phyloP scores from a whole-genome alignment of 2,888 invertebrate species.

The Graphium colonna region DNA sequence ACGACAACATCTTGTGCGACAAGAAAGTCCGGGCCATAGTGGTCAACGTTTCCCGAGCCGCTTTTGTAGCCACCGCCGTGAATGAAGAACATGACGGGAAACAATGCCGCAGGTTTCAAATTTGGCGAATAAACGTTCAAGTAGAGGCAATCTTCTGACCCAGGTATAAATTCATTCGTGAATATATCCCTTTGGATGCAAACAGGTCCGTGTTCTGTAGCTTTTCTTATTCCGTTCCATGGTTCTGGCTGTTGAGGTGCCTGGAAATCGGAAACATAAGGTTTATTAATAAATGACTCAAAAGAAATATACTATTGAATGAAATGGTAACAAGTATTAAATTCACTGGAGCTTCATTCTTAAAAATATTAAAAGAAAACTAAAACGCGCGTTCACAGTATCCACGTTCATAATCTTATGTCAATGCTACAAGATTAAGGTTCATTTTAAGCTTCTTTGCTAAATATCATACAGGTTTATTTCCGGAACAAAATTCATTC shows the following conservation, averaged over 20 bases:
- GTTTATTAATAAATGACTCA: too few relatives aligned
- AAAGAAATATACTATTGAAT: too few relatives aligned
- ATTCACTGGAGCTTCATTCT: too few relatives aligned
- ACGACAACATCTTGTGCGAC: conserved; percentile 44
- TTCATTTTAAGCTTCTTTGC: too few relatives aligned
- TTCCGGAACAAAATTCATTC: too few relatives aligned
- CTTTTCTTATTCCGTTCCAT: conserved; percentile 50
- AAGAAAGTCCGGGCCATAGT: conserved; percentile 49
- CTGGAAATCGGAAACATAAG: conserved; percentile 38
- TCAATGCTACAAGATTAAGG: too few relatives aligned
- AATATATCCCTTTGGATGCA: conserved; percentile 46
- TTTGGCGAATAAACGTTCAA: conserved; percentile 54
- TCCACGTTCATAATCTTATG: too few relatives aligned
- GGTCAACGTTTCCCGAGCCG: conserved; percentile 46
- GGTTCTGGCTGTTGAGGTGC: conserved; percentile 41
- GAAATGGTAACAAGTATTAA: too few relatives aligned
- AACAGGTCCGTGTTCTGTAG: conserved; percentile 41
- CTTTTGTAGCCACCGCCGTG: conserved; percentile 47
- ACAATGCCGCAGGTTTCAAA: conserved; percentile 29
- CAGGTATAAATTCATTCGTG: conserved; percentile 30
- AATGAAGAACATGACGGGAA: conserved; percentile 55
- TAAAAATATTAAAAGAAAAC: too few relatives aligned
- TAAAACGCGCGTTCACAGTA: too few relatives aligned
- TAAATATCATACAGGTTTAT: too few relatives aligned
- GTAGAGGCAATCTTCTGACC: conserved; percentile 52